Evolutionary conservation across 2,113 vertebrate genomes (phyloP).

Genomic region (Beaufortia kweichowensis): DNA sequence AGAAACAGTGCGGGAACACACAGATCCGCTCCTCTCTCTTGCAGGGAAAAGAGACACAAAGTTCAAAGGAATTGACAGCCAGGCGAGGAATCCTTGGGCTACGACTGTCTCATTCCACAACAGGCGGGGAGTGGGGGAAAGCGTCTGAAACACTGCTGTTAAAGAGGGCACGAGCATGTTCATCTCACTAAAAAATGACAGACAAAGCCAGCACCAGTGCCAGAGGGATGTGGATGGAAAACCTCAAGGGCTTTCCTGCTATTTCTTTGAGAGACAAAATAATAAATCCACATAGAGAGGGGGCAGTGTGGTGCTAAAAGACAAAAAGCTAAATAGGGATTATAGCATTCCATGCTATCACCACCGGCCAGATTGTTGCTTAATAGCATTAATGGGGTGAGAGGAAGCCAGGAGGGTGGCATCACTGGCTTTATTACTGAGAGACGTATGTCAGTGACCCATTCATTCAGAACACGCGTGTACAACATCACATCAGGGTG

Average conservation of each 20-base stretch:
- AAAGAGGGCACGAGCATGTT: neutral
- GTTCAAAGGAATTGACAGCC: slow-evolving; percentile 71
- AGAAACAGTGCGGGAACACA: neutral
- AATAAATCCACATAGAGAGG: neutral
- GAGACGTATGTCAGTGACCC: slow-evolving; percentile 15
- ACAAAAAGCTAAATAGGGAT: slow-evolving; percentile 20
- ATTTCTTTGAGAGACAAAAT: neutral
- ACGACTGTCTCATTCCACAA: slow-evolving; percentile 64
- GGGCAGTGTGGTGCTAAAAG: slow-evolving; percentile 11
- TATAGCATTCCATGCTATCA: slow-evolving; percentile 4
- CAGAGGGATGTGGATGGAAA: slow-evolving; percentile 6
- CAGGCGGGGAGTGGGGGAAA: neutral
- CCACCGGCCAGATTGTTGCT: neutral
- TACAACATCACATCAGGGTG: neutral
- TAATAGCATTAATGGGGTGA: slow-evolving; percentile 69
- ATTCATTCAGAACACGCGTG: slow-evolving; percentile 7
- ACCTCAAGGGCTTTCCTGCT: neutral
- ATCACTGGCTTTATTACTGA: slow-evolving; percentile 68
- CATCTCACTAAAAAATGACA: neutral
- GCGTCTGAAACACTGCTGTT: neutral
- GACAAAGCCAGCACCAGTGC: neutral
- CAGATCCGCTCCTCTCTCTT: slow-evolving; percentile 19
- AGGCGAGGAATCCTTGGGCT: slow-evolving; percentile 66
- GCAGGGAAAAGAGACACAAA: slow-evolving; percentile 62
- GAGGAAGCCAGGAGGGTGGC: slow-evolving; percentile 78